Evolutionary conservation across 2,888 invertebrate species (phyloP).

Genomic region (Drosophila monieri): DNA sequence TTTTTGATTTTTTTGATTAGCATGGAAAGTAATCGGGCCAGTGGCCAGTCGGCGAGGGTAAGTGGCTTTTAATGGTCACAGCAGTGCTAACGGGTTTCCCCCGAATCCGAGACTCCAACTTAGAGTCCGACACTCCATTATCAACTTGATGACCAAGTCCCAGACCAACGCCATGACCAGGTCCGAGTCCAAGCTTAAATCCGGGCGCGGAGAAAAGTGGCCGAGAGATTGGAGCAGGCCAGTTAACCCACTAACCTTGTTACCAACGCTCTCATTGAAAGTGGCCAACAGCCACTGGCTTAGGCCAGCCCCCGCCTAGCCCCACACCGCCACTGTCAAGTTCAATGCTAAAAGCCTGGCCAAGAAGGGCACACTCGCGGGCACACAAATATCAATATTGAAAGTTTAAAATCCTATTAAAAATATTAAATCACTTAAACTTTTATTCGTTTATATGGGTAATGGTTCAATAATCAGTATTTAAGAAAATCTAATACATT

Average conservation of each 20-base stretch:
- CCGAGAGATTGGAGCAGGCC: slow-evolving; percentile 34
- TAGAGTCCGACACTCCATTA: slow-evolving; percentile 15
- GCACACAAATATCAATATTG: not conserved
- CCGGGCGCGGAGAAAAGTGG: slow-evolving; percentile 7
- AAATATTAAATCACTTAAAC: too few relatives aligned
- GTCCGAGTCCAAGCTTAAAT: slow-evolving; percentile 1
- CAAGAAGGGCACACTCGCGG: slow-evolving; percentile 4
- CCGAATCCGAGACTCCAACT: slow-evolving; percentile 36
- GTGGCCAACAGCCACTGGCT: slow-evolving; percentile 30
- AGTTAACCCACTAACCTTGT: slow-evolving; percentile 77
- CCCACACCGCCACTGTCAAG: slow-evolving; percentile 55
- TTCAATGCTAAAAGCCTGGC: slow-evolving; percentile 58
- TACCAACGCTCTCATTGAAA: slow-evolving; percentile 52
- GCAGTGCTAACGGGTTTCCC: slow-evolving; percentile 36
- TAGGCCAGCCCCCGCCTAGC: slow-evolving; percentile 2
- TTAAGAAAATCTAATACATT: too few relatives aligned
- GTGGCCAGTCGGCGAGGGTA: slow-evolving; percentile 47
- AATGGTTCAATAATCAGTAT: too few relatives aligned
- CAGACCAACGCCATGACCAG: not conserved
- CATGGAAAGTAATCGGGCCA: slow-evolving; percentile 67
- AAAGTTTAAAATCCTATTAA: too few relatives aligned
- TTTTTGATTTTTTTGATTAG: slow-evolving; percentile 36
- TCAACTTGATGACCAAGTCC: not conserved
- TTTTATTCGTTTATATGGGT: too few relatives aligned
- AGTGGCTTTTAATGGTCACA: slow-evolving; percentile 63